phyloP scores from a whole-genome alignment of 1,140 invertebrate genomes.

The Drosophila bocqueti region DNA sequence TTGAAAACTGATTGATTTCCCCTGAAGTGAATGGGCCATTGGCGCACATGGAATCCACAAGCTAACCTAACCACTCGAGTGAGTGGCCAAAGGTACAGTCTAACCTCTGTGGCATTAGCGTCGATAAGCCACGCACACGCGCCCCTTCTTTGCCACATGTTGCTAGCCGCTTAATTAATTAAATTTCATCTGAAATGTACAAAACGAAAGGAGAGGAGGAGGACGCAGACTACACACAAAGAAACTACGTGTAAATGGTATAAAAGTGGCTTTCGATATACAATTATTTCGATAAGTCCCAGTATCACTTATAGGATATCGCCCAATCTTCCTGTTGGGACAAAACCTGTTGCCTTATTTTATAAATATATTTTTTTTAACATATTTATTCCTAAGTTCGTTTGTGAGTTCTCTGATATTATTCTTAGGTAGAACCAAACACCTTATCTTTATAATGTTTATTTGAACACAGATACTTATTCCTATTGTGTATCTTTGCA shows the following conservation, averaged over 20 bases:
- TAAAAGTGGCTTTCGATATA: background rate
- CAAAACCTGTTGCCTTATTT: background rate
- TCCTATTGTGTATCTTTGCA: background rate
- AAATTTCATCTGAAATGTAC: slow-evolving; percentile 54
- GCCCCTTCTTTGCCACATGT: slow-evolving; percentile 33
- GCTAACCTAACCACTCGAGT: slow-evolving; percentile 41
- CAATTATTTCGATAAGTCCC: background rate
- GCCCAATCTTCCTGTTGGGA: rapidly evolving
- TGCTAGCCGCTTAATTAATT: slow-evolving; percentile 56
- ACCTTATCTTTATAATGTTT: background rate
- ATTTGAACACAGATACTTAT: background rate
- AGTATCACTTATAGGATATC: background rate
- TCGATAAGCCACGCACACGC: slow-evolving; percentile 45
- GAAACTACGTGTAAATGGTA: background rate
- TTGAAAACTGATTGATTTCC: slow-evolving; percentile 62
- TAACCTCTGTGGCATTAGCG: slow-evolving; percentile 37
- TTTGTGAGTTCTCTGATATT: background rate
- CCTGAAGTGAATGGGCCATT: slow-evolving; percentile 28
- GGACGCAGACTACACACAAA: slow-evolving; percentile 2
- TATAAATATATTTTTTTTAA: background rate
- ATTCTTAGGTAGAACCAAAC: background rate
- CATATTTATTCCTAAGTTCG: background rate
- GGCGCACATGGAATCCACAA: slow-evolving; percentile 39
- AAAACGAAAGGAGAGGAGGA: slow-evolving; percentile 40
- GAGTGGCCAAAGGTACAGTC: slow-evolving; percentile 46